Percentiles rank a stretch among this genome's conserved stretches.
phyloP scores from a whole-genome alignment of 2,113 vertebrate genomes.

The Bombycilla garrulus region DNA sequence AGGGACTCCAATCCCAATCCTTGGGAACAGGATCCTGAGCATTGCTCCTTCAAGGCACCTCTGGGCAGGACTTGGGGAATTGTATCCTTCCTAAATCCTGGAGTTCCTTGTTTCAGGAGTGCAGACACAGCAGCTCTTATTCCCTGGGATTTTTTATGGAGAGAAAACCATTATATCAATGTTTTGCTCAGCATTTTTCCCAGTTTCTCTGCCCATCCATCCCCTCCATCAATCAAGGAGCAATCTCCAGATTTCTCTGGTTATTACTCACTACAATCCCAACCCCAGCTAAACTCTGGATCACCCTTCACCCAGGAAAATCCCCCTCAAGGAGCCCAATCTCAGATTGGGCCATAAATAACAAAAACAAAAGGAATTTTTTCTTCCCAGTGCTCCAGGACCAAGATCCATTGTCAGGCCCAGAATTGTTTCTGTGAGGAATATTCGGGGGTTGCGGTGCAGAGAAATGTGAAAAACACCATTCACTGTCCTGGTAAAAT shows the following conservation, averaged over 20 bases:
- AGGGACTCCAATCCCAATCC: no score
- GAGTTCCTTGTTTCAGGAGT: background rate
- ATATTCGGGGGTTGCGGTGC: background rate
- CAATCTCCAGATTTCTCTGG: background rate
- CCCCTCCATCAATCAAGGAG: background rate
- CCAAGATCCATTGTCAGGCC: background rate
- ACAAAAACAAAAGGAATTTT: background rate
- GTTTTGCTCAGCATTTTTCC: accelerated
- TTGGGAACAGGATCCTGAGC: background rate
- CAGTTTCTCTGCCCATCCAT: background rate
- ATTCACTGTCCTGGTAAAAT: no score
- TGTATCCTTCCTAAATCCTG: background rate
- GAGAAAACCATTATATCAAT: no score
- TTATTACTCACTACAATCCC: background rate
- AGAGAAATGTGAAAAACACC: no score
- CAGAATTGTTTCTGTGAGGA: background rate
- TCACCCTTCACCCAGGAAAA: background rate
- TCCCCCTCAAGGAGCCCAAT: background rate
- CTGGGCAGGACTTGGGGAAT: background rate
- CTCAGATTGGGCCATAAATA: background rate
- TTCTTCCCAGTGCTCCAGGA: background rate
- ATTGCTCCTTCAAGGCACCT: background rate
- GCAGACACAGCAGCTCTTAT: background rate
- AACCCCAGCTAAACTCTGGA: background rate
- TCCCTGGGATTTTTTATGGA: background rate